These are phyloP conservation scores for Megalurothrips usitatus DNA, from an alignment of 2,888 invertebrate genomes.

Conservation along the genomic window DNA sequence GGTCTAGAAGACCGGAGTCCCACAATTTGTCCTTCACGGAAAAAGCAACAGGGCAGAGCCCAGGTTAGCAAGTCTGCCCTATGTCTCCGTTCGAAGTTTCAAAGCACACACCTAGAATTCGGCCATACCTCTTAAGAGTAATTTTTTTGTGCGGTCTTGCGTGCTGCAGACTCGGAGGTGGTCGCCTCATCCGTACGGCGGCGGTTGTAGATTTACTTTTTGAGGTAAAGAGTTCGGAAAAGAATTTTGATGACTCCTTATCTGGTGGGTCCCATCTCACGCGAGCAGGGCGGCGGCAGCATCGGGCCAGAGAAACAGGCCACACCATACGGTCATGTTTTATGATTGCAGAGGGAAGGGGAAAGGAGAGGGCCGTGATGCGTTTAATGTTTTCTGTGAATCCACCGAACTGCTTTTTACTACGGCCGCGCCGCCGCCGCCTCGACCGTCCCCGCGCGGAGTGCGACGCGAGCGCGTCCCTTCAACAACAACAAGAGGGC, in stretches of 20 bases:
- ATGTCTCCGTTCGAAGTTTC: no score
- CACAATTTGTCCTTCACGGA: no score
- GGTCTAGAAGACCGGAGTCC: no score
- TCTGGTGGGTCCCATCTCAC: not conserved
- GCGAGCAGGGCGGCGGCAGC: slow-evolving; percentile 19
- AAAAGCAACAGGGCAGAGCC: no score
- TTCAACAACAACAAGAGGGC: no score
- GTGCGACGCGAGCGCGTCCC: no score
- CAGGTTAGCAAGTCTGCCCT: no score
- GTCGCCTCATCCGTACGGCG: not conserved
- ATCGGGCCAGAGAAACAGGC: not conserved
- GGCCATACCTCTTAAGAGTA: no score
- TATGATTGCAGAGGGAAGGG: slow-evolving; percentile 7
- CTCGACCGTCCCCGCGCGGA: not conserved
- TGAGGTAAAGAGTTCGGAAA: slow-evolving; percentile 23
- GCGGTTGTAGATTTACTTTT: slow-evolving; percentile 9
- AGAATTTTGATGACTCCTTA: slow-evolving; percentile 25
- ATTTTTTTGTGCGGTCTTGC: no score
- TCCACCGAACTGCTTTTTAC: not conserved
- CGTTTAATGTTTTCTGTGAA: slow-evolving; percentile 25
- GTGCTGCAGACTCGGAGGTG: not conserved
- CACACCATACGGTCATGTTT: slow-evolving; percentile 6
- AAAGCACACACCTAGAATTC: no score
- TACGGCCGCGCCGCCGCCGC: not conserved
- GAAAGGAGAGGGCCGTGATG: not conserved